Conservation (phyloP, 2,888 invertebrate species). For the Lottia scabra region DNA sequence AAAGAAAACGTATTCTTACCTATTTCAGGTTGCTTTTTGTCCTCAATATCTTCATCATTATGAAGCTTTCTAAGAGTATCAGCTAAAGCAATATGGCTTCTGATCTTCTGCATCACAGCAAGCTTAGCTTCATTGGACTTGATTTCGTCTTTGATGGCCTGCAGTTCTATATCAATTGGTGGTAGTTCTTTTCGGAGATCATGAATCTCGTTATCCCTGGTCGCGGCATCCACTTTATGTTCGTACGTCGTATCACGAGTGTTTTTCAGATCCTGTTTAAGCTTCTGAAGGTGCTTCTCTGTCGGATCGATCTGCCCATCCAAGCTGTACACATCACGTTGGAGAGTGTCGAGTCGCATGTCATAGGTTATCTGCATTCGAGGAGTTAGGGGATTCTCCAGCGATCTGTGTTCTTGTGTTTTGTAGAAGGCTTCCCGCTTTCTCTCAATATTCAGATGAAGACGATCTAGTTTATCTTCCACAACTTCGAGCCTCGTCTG, state of each 20-base stretch:
- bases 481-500: conserved; percentile 47
- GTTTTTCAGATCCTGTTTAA: conserved; percentile 42
- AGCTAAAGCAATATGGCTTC: conserved; percentile 52
- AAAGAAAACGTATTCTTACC: too few relatives aligned
- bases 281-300: conserved; percentile 35
- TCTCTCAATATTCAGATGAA: conserved; percentile 38
- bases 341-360: conserved; percentile 30
- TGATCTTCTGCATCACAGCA: conserved; percentile 48
- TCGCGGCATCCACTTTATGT: conserved; percentile 49
- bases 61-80: conserved; percentile 52
- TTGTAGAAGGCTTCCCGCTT: conserved; percentile 32
- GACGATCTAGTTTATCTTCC: conserved; percentile 39
- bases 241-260: conserved; percentile 49
- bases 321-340: conserved; percentile 39
- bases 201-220: conserved; percentile 41
- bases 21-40: too few relatives aligned
- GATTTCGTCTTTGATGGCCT: conserved; percentile 44
- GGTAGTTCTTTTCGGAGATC: conserved; percentile 40
- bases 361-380: conserved; percentile 41
- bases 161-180: conserved; percentile 43
- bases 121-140: conserved; percentile 43
- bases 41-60: conserved; percentile 28
- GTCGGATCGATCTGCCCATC: conserved; percentile 40
- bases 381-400: conserved; percentile 30
- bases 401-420: neutral